Evolutionary conservation across 2,888 invertebrate species (phyloP).

Genomic region (Torymus texanus): DNA sequence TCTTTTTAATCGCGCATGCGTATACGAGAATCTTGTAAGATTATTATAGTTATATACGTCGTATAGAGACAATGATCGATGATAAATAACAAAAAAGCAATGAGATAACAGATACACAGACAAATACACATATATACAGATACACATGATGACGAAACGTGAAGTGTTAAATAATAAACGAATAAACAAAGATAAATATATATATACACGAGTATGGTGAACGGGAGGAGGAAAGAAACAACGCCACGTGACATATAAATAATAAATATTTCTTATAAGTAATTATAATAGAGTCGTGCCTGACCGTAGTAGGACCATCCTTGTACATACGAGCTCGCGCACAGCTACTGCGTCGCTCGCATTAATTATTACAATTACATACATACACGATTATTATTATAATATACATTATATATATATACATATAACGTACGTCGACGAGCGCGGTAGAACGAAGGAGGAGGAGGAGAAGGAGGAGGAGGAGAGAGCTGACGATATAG

Average conservation of each 20-base stretch:
- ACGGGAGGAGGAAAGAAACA: conserved; percentile 7
- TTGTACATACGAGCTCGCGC: conserved; percentile 55
- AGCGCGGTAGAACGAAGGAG: neutral
- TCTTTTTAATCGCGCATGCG: conserved; percentile 4
- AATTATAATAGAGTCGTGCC: conserved; percentile 57
- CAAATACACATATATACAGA: neutral
- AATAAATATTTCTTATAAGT: conserved; percentile 32
- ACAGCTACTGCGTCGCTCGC: conserved; percentile 43
- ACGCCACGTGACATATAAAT: conserved; percentile 41
- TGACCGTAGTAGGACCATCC: conserved; percentile 58
- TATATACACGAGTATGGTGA: neutral
- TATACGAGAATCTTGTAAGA: neutral
- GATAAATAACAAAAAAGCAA: neutral
- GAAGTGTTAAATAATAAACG: neutral
- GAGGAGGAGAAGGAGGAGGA: too few species aligned
- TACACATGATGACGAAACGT: neutral
- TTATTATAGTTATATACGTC: too few species aligned
- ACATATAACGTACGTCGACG: neutral
- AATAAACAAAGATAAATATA: conserved; percentile 4
- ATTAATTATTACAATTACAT: conserved; percentile 35
- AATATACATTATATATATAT: conserved; percentile 13
- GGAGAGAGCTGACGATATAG: too few species aligned
- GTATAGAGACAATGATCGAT: too few species aligned
- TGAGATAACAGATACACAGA: neutral
- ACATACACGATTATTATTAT: neutral